A percentile compares a stretch with the other conserved stretches of the same genome.
Evolutionary conservation across 2,888 invertebrate genomes (phyloP).

Genomic region (Cephus pulcher): DNA sequence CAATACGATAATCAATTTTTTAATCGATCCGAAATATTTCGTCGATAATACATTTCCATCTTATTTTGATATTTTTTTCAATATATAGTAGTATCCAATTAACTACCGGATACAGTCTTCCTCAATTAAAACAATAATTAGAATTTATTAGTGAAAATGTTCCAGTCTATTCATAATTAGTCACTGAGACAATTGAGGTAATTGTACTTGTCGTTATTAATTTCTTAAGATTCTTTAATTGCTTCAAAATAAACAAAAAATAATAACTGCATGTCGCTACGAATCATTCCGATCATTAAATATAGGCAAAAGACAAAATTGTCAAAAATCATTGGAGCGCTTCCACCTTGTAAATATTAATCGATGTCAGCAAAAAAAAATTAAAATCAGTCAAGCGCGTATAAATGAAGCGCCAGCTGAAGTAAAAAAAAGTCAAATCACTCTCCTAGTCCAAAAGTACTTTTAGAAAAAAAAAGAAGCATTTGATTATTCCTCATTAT

Average conservation of each 20-base stretch:
- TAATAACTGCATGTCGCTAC: neutral
- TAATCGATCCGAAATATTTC: neutral
- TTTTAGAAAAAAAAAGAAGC: no score
- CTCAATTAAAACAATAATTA: conserved; percentile 38
- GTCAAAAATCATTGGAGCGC: neutral
- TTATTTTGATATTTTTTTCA: neutral
- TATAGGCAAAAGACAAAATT: neutral
- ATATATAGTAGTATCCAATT: neutral
- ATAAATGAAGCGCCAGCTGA: neutral
- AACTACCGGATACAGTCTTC: conserved; percentile 21
- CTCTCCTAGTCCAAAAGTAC: no score
- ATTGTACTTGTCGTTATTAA: neutral
- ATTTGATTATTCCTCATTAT: no score
- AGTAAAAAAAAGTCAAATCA: neutral
- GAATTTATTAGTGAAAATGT: conserved; percentile 24
- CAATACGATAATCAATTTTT: neutral
- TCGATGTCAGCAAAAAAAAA: neutral
- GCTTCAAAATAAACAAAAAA: neutral
- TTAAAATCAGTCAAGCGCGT: neutral
- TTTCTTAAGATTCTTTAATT: neutral
- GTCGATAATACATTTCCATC: neutral
- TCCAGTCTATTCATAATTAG: neutral
- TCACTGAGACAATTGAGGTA: neutral
- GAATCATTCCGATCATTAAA: neutral
- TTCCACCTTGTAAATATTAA: neutral